These are phyloP conservation scores for Masnerella sp. DNA, from an alignment of 2,888 invertebrate genomes.

Conservation along the genomic window DNA sequence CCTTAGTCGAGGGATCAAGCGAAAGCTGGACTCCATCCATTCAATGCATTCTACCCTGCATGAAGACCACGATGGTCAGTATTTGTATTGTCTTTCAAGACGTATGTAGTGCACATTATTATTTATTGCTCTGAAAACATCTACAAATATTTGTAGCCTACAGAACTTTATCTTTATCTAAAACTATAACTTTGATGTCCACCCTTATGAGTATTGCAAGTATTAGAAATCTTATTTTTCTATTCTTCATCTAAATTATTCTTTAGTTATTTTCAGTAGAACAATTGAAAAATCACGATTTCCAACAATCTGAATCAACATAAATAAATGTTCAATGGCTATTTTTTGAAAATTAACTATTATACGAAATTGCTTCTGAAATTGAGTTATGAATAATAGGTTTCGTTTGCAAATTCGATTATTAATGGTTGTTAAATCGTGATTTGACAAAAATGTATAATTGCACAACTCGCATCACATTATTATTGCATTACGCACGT, in stretches of 20 bases:
- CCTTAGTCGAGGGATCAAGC: slow-evolving; percentile 77
- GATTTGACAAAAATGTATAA: slow-evolving; percentile 6
- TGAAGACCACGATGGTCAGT: slow-evolving; percentile 78
- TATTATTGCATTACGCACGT: slow-evolving; percentile 44
- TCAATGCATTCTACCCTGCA: slow-evolving; percentile 78
- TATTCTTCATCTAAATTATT: background rate
- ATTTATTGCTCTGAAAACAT: too few species aligned
- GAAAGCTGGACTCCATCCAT: slow-evolving; percentile 78
- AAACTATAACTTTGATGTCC: too few species aligned
- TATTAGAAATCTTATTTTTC: background rate
- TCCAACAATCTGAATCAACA: too few species aligned
- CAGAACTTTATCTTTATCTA: too few species aligned
- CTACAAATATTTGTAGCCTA: too few species aligned
- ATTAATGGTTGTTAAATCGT: too few species aligned
- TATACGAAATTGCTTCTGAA: too few species aligned
- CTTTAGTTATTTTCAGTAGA: background rate
- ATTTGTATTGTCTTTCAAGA: slow-evolving; percentile 72
- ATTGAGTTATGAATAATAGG: too few species aligned
- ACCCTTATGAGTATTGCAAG: too few species aligned
- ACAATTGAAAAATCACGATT: background rate
- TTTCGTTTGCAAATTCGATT: too few species aligned
- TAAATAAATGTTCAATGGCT: too few species aligned
- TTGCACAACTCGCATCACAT: background rate
- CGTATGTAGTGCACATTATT: slow-evolving; percentile 47
- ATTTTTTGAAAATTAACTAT: too few species aligned